Conservation (phyloP, 2,113 vertebrate genomes). For the Colius striatus region DNA sequence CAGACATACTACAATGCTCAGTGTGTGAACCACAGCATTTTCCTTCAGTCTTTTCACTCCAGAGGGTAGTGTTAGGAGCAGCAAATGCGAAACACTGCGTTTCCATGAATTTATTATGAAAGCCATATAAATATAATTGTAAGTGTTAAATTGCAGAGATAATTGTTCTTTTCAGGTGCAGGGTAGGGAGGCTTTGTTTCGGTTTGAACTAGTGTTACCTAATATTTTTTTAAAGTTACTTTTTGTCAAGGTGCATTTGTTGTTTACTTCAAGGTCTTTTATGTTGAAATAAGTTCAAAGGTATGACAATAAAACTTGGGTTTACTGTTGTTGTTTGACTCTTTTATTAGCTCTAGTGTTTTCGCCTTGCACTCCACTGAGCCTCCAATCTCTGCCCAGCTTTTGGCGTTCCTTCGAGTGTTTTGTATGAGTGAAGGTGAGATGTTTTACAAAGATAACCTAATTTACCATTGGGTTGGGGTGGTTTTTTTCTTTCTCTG, state of each 20-base stretch:
- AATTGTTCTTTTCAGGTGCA: neutral
- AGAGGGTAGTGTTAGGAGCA: slow-evolving; percentile 56
- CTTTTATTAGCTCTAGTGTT: slow-evolving; percentile 86
- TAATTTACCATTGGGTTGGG: neutral
- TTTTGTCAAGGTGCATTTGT: neutral
- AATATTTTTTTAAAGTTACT: neutral
- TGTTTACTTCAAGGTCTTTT: neutral
- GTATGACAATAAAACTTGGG: neutral
- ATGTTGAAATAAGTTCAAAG: neutral
- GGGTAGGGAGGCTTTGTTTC: neutral
- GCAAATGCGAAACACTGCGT: slow-evolving; percentile 49
- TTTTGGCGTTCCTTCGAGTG: slow-evolving; percentile 95
- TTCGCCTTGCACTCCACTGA: slow-evolving; percentile 93
- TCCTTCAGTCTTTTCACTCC: slow-evolving; percentile 62
- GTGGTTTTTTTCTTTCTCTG: neutral
- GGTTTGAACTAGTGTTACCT: neutral
- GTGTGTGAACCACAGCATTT: slow-evolving; percentile 60
- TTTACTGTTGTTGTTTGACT: neutral
- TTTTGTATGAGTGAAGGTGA: slow-evolving; percentile 99
- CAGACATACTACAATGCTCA: slow-evolving; percentile 44
- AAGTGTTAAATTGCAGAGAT: slow-evolving; percentile 23
- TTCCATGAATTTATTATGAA: slow-evolving; percentile 13
- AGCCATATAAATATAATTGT: slow-evolving; percentile 25
- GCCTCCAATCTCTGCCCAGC: slow-evolving; percentile 93
- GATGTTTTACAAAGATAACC: neutral